Conservation (phyloP, 2,797 vertebrate species). For the Onychomys leucogaster region DNA sequence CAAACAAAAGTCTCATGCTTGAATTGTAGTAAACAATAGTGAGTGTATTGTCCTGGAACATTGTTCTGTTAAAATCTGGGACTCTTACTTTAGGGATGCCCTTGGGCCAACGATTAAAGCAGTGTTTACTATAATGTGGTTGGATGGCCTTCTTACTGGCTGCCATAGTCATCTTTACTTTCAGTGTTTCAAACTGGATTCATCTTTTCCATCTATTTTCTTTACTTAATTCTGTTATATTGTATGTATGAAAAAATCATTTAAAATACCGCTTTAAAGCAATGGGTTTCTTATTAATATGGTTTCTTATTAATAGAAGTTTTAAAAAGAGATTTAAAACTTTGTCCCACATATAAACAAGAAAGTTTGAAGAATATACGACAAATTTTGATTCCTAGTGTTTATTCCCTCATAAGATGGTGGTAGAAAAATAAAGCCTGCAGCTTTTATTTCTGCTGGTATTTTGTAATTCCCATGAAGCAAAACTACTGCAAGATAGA, state of each 20-base stretch:
- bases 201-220: neutral
- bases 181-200: constrained; percentile 35
- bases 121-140: neutral
- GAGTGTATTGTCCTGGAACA: constrained; percentile 49
- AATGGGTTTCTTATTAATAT: constrained; percentile 48
- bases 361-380: constrained; percentile 43
- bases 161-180: neutral
- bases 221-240: constrained; percentile 1
- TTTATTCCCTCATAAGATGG: constrained; percentile 28
- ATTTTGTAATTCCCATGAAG: constrained; percentile 52
- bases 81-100: neutral
- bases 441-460: constrained; percentile 49
- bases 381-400: constrained; percentile 55
- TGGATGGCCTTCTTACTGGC: constrained; percentile 13
- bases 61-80: constrained; percentile 57
- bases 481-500: constrained; percentile 39
- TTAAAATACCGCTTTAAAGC: neutral
- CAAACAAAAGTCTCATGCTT: constrained; percentile 67
- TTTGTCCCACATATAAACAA: neutral
- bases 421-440: constrained; percentile 54
- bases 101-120: neutral
- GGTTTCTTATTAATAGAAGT: constrained; percentile 33
- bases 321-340: constrained; percentile 60
- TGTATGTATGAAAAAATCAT: constrained; percentile 47
- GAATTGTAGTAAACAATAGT: constrained; percentile 67